Evolutionary conservation across 2,113 vertebrate species (phyloP).

Genomic region (Haemorhous mexicanus): DNA sequence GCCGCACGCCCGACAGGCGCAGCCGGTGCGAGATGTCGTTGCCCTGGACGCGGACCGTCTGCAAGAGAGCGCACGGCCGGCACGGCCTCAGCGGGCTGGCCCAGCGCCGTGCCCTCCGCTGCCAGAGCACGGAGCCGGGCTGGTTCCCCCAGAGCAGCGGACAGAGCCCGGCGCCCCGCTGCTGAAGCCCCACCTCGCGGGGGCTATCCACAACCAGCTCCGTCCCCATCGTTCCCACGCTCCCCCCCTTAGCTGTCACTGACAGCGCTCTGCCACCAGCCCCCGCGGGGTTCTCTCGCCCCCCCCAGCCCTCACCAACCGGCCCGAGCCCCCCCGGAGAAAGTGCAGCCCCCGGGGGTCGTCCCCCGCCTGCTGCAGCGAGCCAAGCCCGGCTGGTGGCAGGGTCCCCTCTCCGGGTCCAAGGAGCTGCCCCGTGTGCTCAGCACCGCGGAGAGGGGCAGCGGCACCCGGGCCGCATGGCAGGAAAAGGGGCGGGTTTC

Average conservation of each 20-base stretch:
- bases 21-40: constrained; percentile 93
- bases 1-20: constrained; percentile 86
- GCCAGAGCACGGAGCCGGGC: neutral
- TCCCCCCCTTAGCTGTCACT: neutral
- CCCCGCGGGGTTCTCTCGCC: neutral
- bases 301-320: neutral
- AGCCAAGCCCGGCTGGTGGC: neutral
- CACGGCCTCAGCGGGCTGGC: neutral
- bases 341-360: neutral
- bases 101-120: neutral
- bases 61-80: constrained; percentile 24
- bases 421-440: rapidly evolving
- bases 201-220: neutral
- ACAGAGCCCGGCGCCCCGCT: neutral
- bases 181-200: neutral
- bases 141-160: neutral
- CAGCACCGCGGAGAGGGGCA: neutral
- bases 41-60: constrained; percentile 93
- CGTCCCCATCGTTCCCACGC: neutral
- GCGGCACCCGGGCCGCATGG: neutral
- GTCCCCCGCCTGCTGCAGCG: neutral
- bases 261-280: neutral
- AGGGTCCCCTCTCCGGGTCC: rapidly evolving
- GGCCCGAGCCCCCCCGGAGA: rapidly evolving
- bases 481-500: too few relatives aligned